A percentile compares a stretch with the other conserved stretches of the same genome.
phyloP scores from a whole-genome alignment of 2,113 vertebrate species.

The Zootoca vivipara region DNA sequence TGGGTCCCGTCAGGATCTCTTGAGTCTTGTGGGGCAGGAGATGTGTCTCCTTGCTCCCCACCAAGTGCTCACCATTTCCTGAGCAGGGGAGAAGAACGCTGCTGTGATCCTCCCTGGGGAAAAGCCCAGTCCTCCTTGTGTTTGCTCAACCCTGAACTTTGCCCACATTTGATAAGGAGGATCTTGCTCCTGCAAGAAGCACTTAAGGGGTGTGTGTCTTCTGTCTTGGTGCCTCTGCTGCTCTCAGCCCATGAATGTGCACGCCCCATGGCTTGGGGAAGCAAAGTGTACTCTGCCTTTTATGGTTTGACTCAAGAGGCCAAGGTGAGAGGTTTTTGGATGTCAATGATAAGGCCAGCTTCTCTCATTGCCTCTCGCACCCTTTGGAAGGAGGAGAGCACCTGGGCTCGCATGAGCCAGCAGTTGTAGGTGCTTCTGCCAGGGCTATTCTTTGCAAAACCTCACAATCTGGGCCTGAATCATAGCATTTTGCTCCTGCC shows the following conservation, averaged over 20 bases:
- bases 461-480: neutral
- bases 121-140: neutral
- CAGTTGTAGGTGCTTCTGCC: neutral
- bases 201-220: neutral
- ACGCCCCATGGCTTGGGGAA: neutral
- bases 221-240: too few species aligned
- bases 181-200: neutral
- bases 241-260: too few species aligned
- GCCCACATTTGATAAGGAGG: neutral
- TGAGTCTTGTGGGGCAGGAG: neutral
- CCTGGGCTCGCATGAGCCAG: too few species aligned
- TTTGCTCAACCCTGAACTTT: constrained; percentile 2
- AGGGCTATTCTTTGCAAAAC: neutral
- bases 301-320: neutral
- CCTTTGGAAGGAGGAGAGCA: too few species aligned
- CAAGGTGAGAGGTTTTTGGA: too few species aligned
- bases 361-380: neutral
- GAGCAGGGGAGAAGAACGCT: neutral
- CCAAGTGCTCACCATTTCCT: neutral
- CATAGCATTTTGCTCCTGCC: neutral
- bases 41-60: neutral
- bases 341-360: neutral
- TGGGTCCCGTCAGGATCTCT: too few species aligned
- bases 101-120: neutral
- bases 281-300: neutral